phyloP scores from a whole-genome alignment of 1,140 invertebrate genomes.

The Pygmarrhopalites habei region DNA sequence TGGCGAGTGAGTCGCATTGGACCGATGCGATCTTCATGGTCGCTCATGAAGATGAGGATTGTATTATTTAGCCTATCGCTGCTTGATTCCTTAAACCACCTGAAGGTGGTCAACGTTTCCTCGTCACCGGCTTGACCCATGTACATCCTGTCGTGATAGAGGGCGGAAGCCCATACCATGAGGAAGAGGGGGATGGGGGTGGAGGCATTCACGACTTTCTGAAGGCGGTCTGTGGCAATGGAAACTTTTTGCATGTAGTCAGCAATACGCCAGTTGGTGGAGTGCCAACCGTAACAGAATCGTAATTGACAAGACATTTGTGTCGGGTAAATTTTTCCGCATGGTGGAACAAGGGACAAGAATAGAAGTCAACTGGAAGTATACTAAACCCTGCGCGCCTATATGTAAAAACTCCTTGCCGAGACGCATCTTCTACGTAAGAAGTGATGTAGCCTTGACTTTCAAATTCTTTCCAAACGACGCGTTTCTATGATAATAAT shows the following conservation, averaged over 20 bases:
- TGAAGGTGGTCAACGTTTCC: conserved; percentile 42
- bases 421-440: conserved; percentile 67
- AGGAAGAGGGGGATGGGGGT: no score
- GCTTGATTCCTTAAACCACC: conserved; percentile 36
- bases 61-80: conserved; percentile 47
- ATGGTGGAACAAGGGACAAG: conserved; percentile 58
- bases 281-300: conserved; percentile 56
- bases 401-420: conserved; percentile 74
- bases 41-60: conserved; percentile 71
- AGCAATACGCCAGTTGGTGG: conserved; percentile 46
- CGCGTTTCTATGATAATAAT: no score
- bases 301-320: conserved; percentile 50
- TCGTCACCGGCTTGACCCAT: conserved; percentile 60
- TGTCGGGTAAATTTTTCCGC: conserved; percentile 55
- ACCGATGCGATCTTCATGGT: conserved; percentile 87
- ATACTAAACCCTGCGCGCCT: conserved; percentile 65
- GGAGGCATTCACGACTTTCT: no score
- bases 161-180: conserved; percentile 69
- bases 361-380: conserved; percentile 74
- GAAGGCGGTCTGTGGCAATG: neutral
- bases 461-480: conserved; percentile 70
- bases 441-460: conserved; percentile 65
- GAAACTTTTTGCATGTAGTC: conserved; percentile 39
- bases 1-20: conserved; percentile 65
- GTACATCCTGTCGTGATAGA: conserved; percentile 70